Percentiles rank a stretch among this genome's conserved stretches.
These are phyloP conservation scores for Graptemys geographica DNA, from an alignment of 2,797 vertebrate species.

Conservation along the genomic window DNA sequence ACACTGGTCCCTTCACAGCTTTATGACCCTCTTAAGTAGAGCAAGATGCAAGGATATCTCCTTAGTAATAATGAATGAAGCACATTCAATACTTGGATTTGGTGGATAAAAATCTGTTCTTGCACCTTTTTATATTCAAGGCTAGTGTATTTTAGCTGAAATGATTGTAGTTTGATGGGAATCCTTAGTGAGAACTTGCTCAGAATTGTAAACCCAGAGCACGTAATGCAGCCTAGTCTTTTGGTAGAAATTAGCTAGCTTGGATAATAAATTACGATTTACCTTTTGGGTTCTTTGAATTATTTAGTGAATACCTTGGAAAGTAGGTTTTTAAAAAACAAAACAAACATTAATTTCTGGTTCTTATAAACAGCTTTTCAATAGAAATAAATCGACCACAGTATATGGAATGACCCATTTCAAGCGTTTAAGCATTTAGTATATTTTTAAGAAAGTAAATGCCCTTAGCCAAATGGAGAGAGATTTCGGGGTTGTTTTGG, in stretches of 20 bases:
- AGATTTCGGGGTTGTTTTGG: not conserved
- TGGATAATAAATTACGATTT: not conserved
- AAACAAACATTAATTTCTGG: not conserved
- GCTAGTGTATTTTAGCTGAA: accelerated
- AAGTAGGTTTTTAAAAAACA: not conserved
- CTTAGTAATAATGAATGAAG: not conserved
- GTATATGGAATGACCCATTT: not conserved
- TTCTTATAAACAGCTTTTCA: not conserved
- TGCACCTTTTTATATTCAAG: not conserved
- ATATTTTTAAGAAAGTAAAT: not conserved
- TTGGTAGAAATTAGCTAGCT: not conserved
- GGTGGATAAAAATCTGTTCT: not conserved
- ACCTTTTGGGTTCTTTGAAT: not conserved
- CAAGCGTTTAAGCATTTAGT: not conserved
- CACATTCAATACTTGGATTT: not conserved
- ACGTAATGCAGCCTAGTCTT: not conserved
- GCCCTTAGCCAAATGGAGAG: not conserved
- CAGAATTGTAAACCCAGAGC: not conserved
- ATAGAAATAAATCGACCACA: not conserved
- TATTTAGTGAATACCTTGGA: not conserved
- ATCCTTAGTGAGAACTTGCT: not conserved
- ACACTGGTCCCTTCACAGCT: not conserved
- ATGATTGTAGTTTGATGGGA: not conserved
- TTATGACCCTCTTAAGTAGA: not conserved
- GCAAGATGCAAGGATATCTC: not conserved